A percentile compares a stretch with the other conserved stretches of the same genome.
Evolutionary conservation across 2,888 invertebrate genomes (phyloP).

Genomic region (Brenthis hecate): DNA sequence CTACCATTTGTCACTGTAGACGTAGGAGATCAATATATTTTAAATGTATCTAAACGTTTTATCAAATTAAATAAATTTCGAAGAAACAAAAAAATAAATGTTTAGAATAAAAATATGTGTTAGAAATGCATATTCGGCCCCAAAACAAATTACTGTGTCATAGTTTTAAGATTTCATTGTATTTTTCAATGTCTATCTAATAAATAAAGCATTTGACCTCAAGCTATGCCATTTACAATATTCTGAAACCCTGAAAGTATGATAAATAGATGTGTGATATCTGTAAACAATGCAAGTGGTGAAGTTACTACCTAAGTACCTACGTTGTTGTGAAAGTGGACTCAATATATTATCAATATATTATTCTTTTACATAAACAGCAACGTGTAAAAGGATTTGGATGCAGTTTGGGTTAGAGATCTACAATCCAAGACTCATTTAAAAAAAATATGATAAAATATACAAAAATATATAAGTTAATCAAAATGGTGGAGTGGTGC

Average conservation of each 20-base stretch:
- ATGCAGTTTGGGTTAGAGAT: background rate
- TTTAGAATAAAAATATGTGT: constrained; percentile 17
- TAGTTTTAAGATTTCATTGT: constrained; percentile 23
- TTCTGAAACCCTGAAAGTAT: constrained; percentile 19
- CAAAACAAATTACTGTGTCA: constrained; percentile 13
- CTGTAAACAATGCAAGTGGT: background rate
- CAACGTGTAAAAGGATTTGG: background rate
- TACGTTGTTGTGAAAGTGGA: too few relatives aligned
- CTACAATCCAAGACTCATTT: too few relatives aligned
- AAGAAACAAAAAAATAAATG: constrained; percentile 5
- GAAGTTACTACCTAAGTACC: too few relatives aligned
- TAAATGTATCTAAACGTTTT: constrained; percentile 12
- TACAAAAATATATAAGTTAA: background rate
- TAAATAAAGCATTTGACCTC: constrained; percentile 19
- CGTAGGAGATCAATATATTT: constrained; percentile 20
- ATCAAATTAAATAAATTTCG: constrained; percentile 14
- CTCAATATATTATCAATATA: too few relatives aligned
- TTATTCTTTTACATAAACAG: background rate
- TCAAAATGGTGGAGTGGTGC: background rate
- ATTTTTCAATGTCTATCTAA: constrained; percentile 18
- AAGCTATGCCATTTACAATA: constrained; percentile 17
- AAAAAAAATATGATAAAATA: too few relatives aligned
- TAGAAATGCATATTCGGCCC: constrained; percentile 7
- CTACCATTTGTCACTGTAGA: constrained; percentile 20
- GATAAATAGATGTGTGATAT: constrained; percentile 1